A percentile compares a stretch with the other conserved stretches of the same genome.
Evolutionary conservation across 92 coral and sea anemone genomes (phyloP).

Genomic region (Pocillopora meandrina): DNA sequence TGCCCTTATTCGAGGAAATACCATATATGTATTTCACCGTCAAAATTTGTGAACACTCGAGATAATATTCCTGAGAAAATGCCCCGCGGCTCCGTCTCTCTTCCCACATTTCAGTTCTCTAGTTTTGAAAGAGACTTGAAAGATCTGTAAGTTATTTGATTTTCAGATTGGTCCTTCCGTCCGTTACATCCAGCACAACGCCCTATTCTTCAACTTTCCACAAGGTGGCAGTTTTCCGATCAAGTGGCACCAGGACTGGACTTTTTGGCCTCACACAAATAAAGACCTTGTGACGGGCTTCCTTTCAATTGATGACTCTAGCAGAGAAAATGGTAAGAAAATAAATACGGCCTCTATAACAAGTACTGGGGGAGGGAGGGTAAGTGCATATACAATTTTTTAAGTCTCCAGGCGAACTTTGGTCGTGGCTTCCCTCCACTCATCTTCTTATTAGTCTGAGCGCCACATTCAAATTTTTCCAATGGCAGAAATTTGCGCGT

Average conservation of each 20-base stretch:
- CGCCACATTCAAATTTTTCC: too few species aligned
- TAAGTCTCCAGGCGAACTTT: too few species aligned
- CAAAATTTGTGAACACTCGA: too few species aligned
- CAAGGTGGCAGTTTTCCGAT: constrained; percentile 48
- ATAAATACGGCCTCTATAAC: not conserved
- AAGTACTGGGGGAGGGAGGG: not conserved
- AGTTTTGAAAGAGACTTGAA: not conserved
- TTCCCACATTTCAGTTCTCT: not conserved
- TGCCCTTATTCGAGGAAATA: too few species aligned
- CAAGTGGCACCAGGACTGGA: constrained; percentile 80
- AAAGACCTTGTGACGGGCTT: constrained; percentile 50
- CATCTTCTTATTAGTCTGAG: too few species aligned
- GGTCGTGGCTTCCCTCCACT: too few species aligned
- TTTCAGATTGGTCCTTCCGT: constrained; percentile 59
- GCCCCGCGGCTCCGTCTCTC: not conserved
- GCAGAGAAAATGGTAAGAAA: constrained; percentile 58
- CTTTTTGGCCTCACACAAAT: constrained; percentile 64
- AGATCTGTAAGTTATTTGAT: not conserved
- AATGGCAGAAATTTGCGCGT: too few species aligned
- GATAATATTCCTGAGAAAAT: too few species aligned
- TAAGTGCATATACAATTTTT: too few species aligned
- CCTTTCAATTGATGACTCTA: constrained; percentile 60
- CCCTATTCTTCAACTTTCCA: constrained; percentile 40
- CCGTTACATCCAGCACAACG: constrained; percentile 53
- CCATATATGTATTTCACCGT: too few species aligned